Evolutionary conservation across 2,888 invertebrate genomes (phyloP).

Genomic region (Megaustenia siamemsis): DNA sequence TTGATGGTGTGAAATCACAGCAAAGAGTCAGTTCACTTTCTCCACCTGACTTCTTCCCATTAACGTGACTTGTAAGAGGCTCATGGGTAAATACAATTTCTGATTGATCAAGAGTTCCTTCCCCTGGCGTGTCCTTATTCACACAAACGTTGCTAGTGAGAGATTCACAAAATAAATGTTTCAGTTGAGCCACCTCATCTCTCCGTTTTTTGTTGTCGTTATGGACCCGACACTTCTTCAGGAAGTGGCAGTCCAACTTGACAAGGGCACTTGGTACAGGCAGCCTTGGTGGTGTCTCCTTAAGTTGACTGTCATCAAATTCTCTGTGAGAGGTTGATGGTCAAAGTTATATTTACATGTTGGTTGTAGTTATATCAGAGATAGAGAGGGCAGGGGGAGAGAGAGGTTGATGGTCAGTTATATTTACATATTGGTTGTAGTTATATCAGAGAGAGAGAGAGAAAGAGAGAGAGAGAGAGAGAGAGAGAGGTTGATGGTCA

Average conservation of each 20-base stretch:
- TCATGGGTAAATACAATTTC: not conserved
- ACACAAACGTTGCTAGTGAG: not conserved
- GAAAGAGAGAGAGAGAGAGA: too few species aligned
- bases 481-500: too few species aligned
- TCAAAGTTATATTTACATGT: too few species aligned
- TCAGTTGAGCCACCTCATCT: constrained; percentile 43
- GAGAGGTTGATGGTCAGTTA: too few species aligned
- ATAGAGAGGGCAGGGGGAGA: too few species aligned
- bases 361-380: too few species aligned
- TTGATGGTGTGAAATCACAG: not conserved
- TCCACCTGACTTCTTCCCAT: not conserved
- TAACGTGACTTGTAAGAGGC: not conserved
- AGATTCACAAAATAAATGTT: constrained; percentile 21
- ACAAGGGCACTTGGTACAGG: constrained; percentile 86
- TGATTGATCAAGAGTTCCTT: not conserved
- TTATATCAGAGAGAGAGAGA: too few species aligned
- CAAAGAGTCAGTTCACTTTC: not conserved
- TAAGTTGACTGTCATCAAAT: not conserved
- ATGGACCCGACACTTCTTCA: constrained; percentile 90
- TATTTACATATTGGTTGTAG: too few species aligned
- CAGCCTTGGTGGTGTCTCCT: not conserved
- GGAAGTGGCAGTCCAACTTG: constrained; percentile 91
- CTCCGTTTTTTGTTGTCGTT: constrained; percentile 84
- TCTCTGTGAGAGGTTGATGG: not conserved
- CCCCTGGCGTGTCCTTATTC: not conserved